Base-by-base conservation (phyloP, 2,888 invertebrate species). In the Beris morrisii region DNA sequence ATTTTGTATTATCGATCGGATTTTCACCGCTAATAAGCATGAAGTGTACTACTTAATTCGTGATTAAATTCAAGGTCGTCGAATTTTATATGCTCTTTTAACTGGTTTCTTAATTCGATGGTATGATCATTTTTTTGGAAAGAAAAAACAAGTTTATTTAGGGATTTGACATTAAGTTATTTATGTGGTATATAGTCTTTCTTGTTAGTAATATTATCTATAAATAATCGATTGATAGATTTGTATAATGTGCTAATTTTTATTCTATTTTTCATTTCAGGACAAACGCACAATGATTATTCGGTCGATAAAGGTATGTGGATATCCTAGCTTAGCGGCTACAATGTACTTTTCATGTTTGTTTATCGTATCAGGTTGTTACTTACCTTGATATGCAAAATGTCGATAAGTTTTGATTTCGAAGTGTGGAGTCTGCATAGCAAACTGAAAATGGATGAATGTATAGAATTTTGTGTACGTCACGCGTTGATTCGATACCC, bases 211-310 rank as follows among this genome's bases (percentile, higher is more conserved):
- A 3, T 38, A 7, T 38, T 38, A 7, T 38, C 5, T 38, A 3
- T 38, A n/a, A 50, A 52, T 61, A 52, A 61, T 61, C 52, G 38
- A 15, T 3, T 38, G 5, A 7, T 38, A 30, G 7, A 44, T 44
- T 44, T 56, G 4, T 5, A n/a, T 13, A 32, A 38, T 44, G 44
- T 6, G 9, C 11, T 30, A 12, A 28, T 45, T 4, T 64, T 52
- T 4, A 50, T 52, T 50, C n/a, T 54, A 46, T 46, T 52, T 44
- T 46, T 7, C 45, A 32, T 58, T 58, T 52, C 52, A 58, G 59
- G 54, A 53, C 38, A 28, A 31, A 58, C 45, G 66, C 66, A 66
- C 58, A 59, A 66, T 66, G 66, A 66, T 66, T 66, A 66, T 66
- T 66, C 59, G 59, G 52, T 58, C 66, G 66, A 66, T 54, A 50